Evolutionary conservation across 1,140 invertebrate genomes (phyloP).

Genomic region (Stegodyphus mimosarum): DNA sequence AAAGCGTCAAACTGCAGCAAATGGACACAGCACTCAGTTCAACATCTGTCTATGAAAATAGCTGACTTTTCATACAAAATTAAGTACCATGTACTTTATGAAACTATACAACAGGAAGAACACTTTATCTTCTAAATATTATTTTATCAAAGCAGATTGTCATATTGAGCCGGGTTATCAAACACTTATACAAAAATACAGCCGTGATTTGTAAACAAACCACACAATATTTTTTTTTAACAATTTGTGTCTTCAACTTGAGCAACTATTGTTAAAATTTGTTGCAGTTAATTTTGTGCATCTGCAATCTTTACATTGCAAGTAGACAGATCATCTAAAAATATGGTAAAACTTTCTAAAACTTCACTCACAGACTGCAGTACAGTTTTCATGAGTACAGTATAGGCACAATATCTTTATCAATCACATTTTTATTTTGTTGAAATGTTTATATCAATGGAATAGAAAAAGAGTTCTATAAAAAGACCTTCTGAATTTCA

Average conservation of each 20-base stretch:
- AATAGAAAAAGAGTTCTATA: too few relatives aligned
- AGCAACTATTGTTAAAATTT: not conserved
- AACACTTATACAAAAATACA: conserved; percentile 40
- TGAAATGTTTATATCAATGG: too few relatives aligned
- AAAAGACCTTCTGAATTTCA: too few relatives aligned
- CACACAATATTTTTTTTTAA: not conserved
- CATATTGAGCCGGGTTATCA: conserved; percentile 7
- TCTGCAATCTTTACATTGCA: too few relatives aligned
- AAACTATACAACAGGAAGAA: conserved; percentile 27
- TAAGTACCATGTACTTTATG: conserved; percentile 43
- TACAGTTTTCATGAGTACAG: too few relatives aligned
- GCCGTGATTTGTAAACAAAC: too few relatives aligned
- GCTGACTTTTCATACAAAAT: conserved; percentile 27
- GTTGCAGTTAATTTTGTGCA: too few relatives aligned
- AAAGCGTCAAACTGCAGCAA: conserved; percentile 26
- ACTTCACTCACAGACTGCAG: too few relatives aligned
- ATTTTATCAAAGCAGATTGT: conserved; percentile 17
- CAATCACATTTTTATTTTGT: too few relatives aligned
- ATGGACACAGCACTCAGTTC: conserved; percentile 1
- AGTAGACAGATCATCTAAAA: too few relatives aligned
- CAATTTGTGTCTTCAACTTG: not conserved
- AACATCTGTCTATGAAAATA: conserved; percentile 43
- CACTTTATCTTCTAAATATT: conserved; percentile 2
- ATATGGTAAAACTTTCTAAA: too few relatives aligned
- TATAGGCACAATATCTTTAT: too few relatives aligned